Base-by-base conservation (phyloP, 2,888 invertebrate genomes). In the Phasia obesa region DNA sequence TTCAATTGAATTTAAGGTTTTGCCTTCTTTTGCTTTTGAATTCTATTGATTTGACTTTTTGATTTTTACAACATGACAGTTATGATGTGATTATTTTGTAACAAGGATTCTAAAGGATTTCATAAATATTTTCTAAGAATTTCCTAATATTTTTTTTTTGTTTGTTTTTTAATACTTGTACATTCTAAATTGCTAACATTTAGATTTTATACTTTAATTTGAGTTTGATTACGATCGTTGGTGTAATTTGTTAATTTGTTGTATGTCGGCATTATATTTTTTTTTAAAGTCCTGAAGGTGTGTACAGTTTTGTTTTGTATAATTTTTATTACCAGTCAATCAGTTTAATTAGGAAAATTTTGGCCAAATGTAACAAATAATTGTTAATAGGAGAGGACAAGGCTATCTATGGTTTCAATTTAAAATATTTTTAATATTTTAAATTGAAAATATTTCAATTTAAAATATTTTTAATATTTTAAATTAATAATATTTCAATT, bases 11-110 rank as follows among this genome's bases (percentile, higher is more conserved):
- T 64, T 23, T 7, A 38, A n/a, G 25, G 35, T 57, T 76, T 76
- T 70, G 21, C 19, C 53, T 42, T 38, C 44, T 70, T 21, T 53
- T 55, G 5, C n/a, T 55, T 27, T 62, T 17, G n/a, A 42, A 11
- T 64, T 69, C 31, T 62, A 64, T 75, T 25, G 55, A 44, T 77
- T 60, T 79, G 62, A 59, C 62, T 74, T 74, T 78, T 57, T 69
- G 57, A 59, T 49, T 75, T 76, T 71, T 47, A 47, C 59, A 73
- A 70, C 53, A 57, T 83, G 83, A 83, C 83, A 83, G 65, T 83
- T 83, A 83, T 83, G 83, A 83, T 80, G 82, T 64, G 73, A 69
- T 74, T 51, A 77, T 82, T 82, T 82, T 51, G 62, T 78, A 70
- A 69, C 44, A 31, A 83, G 71, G 53, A 83, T 71, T 60, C 44